phyloP scores from a whole-genome alignment of 2,113 vertebrate genomes.

The Tricholaema leucomelas region DNA sequence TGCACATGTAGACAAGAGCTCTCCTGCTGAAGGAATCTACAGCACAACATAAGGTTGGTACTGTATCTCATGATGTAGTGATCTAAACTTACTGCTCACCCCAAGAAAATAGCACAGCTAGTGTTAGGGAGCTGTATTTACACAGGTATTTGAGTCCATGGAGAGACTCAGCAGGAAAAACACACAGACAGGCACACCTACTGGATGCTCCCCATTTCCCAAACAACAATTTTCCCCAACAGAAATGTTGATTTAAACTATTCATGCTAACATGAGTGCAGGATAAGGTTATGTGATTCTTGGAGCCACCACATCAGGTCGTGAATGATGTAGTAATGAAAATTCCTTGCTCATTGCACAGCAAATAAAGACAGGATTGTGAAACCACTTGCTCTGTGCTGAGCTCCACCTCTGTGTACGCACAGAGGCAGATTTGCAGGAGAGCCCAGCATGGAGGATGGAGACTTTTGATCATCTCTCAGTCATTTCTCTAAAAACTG shows the following conservation, averaged over 20 bases:
- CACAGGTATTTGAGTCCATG: conserved; percentile 36
- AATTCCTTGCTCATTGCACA: conserved; percentile 56
- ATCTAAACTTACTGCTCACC: conserved; percentile 9
- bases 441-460: background rate
- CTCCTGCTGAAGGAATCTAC: conserved; percentile 35
- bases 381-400: background rate
- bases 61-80: background rate
- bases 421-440: background rate
- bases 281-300: conserved; percentile 76
- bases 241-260: conserved; percentile 73
- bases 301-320: conserved; percentile 56
- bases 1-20: background rate
- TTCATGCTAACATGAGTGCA: conserved; percentile 57
- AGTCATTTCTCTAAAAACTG: background rate
- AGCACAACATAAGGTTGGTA: conserved; percentile 5
- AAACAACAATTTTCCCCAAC: conserved; percentile 56
- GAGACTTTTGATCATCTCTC: background rate
- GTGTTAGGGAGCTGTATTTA: conserved; percentile 64
- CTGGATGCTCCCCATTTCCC: conserved; percentile 59
- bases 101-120: conserved; percentile 33
- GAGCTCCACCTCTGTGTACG: background rate
- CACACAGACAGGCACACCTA: conserved; percentile 1
- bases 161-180: conserved; percentile 52
- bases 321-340: conserved; percentile 70
- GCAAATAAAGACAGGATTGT: conserved; percentile 72